Evolutionary conservation across 1,140 invertebrate species (phyloP).

Genomic region (Danaus plexippus): DNA sequence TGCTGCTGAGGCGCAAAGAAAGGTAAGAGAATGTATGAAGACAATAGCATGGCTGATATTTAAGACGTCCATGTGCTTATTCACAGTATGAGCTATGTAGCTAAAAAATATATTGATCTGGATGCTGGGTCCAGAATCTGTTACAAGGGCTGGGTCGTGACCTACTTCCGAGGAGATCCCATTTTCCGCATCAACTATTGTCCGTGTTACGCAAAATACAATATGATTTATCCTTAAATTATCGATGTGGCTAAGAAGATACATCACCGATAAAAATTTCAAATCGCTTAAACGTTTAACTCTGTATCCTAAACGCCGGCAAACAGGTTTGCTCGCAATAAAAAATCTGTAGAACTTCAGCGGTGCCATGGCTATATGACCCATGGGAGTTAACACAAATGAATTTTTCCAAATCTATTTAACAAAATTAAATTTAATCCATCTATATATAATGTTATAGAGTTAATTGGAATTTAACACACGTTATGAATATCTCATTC

Average conservation of each 20-base stretch:
- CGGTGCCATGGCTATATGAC: conserved; percentile 7
- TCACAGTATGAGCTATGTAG: too few relatives aligned
- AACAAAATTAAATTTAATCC: too few relatives aligned
- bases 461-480: too few relatives aligned
- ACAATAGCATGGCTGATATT: too few relatives aligned
- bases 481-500: too few relatives aligned
- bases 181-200: too few relatives aligned
- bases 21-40: conserved; percentile 75
- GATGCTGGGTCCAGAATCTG: conserved; percentile 58
- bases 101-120: conserved; percentile 43
- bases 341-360: conserved; percentile 8
- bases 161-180: conserved; percentile 34
- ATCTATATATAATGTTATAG: too few relatives aligned
- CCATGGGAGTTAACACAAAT: background rate
- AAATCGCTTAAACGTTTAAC: conserved; percentile 4
- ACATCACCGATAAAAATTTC: too few relatives aligned
- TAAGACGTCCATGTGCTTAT: too few relatives aligned
- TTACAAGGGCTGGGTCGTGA: conserved; percentile 61
- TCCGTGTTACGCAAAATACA: too few relatives aligned
- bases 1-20: conserved; percentile 92
- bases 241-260: background rate
- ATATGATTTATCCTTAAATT: background rate
- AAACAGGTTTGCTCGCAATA: conserved; percentile 26
- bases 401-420: too few relatives aligned
- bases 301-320: conserved; percentile 26